These are phyloP conservation scores for Hypomecis atomaria DNA, from an alignment of 2,888 invertebrate species.

Conservation along the genomic window DNA sequence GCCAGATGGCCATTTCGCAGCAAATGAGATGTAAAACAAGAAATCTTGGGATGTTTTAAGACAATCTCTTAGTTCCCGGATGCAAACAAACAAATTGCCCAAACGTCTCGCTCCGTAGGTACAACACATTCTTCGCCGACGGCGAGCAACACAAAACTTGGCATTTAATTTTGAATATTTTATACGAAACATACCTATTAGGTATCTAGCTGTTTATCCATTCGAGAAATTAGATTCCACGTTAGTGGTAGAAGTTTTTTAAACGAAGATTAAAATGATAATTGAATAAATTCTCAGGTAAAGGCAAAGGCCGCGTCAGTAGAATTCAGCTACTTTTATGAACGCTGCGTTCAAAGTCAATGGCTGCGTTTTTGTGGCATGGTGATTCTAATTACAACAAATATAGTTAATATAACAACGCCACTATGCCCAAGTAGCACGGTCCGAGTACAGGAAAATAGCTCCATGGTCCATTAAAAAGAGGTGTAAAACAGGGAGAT, in stretches of 20 bases:
- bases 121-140: slow-evolving; percentile 47
- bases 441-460: too few relatives aligned
- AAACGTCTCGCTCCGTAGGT: slow-evolving; percentile 53
- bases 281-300: background rate
- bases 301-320: too few relatives aligned
- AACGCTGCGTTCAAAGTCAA: too few relatives aligned
- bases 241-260: background rate
- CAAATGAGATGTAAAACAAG: slow-evolving; percentile 71
- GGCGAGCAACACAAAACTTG: slow-evolving; percentile 46
- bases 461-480: too few relatives aligned
- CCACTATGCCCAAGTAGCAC: too few relatives aligned
- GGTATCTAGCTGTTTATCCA: slow-evolving; percentile 20
- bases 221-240: slow-evolving; percentile 23
- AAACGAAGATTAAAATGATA: background rate
- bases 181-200: slow-evolving; percentile 15
- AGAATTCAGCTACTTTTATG: too few relatives aligned
- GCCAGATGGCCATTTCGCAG: slow-evolving; percentile 50
- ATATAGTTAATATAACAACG: too few relatives aligned
- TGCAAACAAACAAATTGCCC: slow-evolving; percentile 66
- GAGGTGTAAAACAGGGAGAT: too few relatives aligned
- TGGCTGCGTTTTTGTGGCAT: too few relatives aligned
- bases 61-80: slow-evolving; percentile 59
- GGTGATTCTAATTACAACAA: too few relatives aligned
- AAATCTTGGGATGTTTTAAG: slow-evolving; percentile 64
- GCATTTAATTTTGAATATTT: slow-evolving; percentile 41